A percentile compares a stretch with the other conserved stretches of the same genome.
Evolutionary conservation across 2,113 vertebrate species (phyloP).

Genomic region (Hyperopisus bebe): DNA sequence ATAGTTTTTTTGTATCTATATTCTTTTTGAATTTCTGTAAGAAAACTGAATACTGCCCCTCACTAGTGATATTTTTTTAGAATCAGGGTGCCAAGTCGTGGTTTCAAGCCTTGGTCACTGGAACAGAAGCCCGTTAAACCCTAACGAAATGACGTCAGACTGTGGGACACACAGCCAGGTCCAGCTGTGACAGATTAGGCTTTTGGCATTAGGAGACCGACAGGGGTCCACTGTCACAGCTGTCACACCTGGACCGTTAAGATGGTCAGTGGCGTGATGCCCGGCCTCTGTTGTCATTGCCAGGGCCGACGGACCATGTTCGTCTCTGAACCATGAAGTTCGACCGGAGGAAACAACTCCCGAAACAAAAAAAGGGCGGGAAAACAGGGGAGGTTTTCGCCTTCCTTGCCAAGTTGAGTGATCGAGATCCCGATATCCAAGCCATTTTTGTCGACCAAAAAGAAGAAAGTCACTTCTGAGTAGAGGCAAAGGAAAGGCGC

Average conservation of each 20-base stretch:
- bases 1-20: not conserved
- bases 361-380: not conserved
- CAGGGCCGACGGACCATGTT: not conserved
- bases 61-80: not conserved
- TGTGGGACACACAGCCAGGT: not conserved
- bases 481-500: not conserved
- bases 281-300: not conserved
- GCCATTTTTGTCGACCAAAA: not conserved
- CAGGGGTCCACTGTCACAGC: not conserved
- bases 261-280: not conserved
- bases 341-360: not conserved
- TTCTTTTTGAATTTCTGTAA: not conserved
- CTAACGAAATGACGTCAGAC: not conserved
- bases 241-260: not conserved
- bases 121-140: not conserved
- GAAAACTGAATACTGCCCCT: not conserved
- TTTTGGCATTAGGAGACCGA: not conserved
- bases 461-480: not conserved
- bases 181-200: conserved; percentile 9
- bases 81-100: not conserved
- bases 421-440: not conserved
- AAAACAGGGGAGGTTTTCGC: too few species aligned
- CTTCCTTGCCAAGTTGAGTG: not conserved
- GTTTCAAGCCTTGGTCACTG: not conserved
- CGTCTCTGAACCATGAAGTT: not conserved